A percentile compares a stretch with the other conserved stretches of the same genome.
Evolutionary conservation across 2,888 invertebrate species (phyloP).

Genomic region (Griposia aprilina): DNA sequence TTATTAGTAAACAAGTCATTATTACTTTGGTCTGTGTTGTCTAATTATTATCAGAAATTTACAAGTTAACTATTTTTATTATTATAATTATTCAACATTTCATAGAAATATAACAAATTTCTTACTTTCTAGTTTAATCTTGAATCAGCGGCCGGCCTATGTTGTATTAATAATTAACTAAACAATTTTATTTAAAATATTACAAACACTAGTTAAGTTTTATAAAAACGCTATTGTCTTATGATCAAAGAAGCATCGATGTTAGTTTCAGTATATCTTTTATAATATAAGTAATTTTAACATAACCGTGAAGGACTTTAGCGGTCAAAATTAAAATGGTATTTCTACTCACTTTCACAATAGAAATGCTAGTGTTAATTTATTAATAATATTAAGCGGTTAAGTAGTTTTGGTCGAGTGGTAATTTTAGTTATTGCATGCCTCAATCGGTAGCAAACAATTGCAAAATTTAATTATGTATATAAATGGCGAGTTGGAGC

Average conservation of each 20-base stretch:
- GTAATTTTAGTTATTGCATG: slow-evolving; percentile 43
- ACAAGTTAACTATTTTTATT: not conserved
- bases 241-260: slow-evolving; percentile 81
- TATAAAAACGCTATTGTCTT: slow-evolving; percentile 76
- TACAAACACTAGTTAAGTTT: slow-evolving; percentile 63
- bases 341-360: slow-evolving; percentile 47
- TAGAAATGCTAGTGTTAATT: slow-evolving; percentile 65
- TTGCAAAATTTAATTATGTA: not conserved
- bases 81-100: not conserved
- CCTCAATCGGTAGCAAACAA: slow-evolving; percentile 24
- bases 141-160: slow-evolving; percentile 60
- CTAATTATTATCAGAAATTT: not conserved
- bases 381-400: slow-evolving; percentile 50
- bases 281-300: slow-evolving; percentile 55
- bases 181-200: slow-evolving; percentile 50
- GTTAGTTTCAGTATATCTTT: slow-evolving; percentile 66
- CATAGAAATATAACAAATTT: not conserved
- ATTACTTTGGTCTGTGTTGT: not conserved
- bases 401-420: slow-evolving; percentile 40
- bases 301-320: slow-evolving; percentile 31
- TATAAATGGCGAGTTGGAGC: not conserved
- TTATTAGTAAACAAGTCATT: not conserved
- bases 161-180: slow-evolving; percentile 18
- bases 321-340: slow-evolving; percentile 31
- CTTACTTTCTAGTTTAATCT: slow-evolving; percentile 11